Evolutionary conservation across 2,797 vertebrate species (phyloP).

Genomic region (Acanthurus tractus): DNA sequence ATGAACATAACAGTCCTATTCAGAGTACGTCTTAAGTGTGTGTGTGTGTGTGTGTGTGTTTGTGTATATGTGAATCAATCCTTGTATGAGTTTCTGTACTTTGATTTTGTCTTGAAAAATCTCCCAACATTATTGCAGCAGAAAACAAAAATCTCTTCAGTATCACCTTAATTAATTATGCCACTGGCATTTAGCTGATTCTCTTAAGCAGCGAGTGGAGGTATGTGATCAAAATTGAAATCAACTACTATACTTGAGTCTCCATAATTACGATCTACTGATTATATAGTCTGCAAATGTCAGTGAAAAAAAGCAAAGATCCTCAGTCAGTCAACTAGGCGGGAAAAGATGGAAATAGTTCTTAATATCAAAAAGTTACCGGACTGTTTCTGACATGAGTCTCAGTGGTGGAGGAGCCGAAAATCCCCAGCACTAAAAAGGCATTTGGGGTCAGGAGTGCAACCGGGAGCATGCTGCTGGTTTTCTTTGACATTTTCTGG

Average conservation of each 20-base stretch:
- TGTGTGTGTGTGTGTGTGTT: conserved; percentile 31
- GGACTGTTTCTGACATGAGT: no score
- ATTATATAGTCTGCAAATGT: conserved; percentile 1
- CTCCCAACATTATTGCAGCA: background rate
- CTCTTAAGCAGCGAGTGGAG: background rate
- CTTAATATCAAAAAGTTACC: background rate
- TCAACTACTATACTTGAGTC: background rate
- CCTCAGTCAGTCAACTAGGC: background rate
- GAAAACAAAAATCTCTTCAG: background rate
- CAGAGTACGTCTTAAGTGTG: conserved; percentile 84
- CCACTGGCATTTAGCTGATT: background rate
- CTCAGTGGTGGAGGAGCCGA: no score
- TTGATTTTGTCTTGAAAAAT: background rate
- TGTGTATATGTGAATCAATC: background rate
- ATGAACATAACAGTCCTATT: conserved; percentile 95
- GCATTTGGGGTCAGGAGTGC: no score
- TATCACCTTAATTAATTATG: background rate
- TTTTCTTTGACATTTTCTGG: no score
- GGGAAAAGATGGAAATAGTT: background rate
- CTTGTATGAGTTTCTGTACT: background rate
- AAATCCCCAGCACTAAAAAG: no score
- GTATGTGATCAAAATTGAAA: conserved; percentile 6
- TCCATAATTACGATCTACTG: background rate
- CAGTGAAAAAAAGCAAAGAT: background rate
- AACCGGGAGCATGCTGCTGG: no score